Evolutionary conservation across 1,140 invertebrate species (phyloP).

Genomic region (Zaprionus africanus): DNA sequence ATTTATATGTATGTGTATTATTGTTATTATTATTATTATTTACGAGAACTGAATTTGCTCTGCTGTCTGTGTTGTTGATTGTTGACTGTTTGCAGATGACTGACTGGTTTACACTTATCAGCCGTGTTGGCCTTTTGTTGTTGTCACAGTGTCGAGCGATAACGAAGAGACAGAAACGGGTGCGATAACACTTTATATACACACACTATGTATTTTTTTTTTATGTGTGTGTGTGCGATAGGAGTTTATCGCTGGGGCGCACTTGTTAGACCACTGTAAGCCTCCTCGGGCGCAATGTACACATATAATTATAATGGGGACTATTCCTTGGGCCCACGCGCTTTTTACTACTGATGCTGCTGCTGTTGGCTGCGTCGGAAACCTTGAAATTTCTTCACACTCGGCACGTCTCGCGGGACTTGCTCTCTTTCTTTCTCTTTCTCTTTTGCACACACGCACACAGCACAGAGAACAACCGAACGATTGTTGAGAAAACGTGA

Average conservation of each 20-base stretch:
- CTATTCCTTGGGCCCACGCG: slow-evolving; percentile 44
- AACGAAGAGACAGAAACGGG: slow-evolving; percentile 51
- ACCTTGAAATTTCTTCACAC: slow-evolving; percentile 64
- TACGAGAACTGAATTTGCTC: slow-evolving; percentile 8
- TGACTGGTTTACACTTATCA: slow-evolving; percentile 55
- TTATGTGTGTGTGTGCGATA: not conserved
- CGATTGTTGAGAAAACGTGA: slow-evolving; percentile 71
- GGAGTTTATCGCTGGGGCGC: slow-evolving; percentile 43
- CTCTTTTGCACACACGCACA: slow-evolving; percentile 23
- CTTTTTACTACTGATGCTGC: slow-evolving; percentile 25
- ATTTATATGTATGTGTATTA: slow-evolving; percentile 27
- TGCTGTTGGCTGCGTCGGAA: slow-evolving; percentile 32
- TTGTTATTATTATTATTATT: slow-evolving; percentile 48
- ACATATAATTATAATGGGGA: slow-evolving; percentile 16
- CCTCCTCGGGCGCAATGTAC: slow-evolving; percentile 4
- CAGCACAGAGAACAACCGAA: slow-evolving; percentile 41
- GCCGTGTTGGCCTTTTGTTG: slow-evolving; percentile 33
- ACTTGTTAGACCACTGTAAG: slow-evolving; percentile 53
- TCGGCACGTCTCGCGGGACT: slow-evolving; percentile 47
- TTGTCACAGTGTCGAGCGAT: slow-evolving; percentile 43
- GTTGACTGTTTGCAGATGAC: slow-evolving; percentile 37
- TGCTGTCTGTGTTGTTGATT: slow-evolving; percentile 23
- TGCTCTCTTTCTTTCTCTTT: slow-evolving; percentile 20
- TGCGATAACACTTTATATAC: slow-evolving; percentile 48
- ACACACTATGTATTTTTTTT: slow-evolving; percentile 16